Evolutionary conservation across 2,797 vertebrate species (phyloP), one percentile per base, ranked within the genome.

Genomic region (Tachyglossus aculeatus): DNA sequence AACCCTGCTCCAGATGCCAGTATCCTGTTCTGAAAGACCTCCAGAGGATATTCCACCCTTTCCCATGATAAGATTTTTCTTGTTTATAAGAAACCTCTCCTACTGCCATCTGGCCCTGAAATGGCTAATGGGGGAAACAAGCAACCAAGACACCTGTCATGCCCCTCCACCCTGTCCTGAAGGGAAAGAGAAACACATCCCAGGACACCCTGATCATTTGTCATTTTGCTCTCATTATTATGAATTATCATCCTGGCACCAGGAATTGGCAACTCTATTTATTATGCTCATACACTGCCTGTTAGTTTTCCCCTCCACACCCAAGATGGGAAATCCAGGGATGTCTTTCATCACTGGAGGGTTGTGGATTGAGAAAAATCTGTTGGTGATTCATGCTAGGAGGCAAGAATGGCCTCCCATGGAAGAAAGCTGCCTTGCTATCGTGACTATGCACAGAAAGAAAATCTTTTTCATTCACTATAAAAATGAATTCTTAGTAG

Each of bases 381-480:
- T 80, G 48, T 50, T 71, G 73, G 60, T 68, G 80, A 69, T 74
- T 81, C 53, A 41, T 52, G 29, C n/a, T 64, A 69, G 63, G 34
- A 24, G 63, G 27, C 15, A 24, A 75, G n/a, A 25, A 58, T 2
- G 40, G 19, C 57, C 59, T 43, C 56, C 32, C 61, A 61, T 43
- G 60, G 7, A 52, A 56, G 39, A 29, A 62, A 81, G 32, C 22
- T 55, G 13, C 21, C 71, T 44, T 40, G 27, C 36, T 41, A 68
- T 55, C 18, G 25, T 29, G 25, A 48, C 16, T 19, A 19, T 31
- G 9, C 44, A 25, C 44, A 27, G 16, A 27, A 77, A 41, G 41
- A 58, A 77, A 83, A 71, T 32, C 73, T 38, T 24, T 27, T 70
- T 44, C 22, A 4, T 56, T 77, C 40, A 44, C 4, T n/a, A 41